phyloP scores from a whole-genome alignment of 2,888 invertebrate species.

The Atrina japonica region DNA sequence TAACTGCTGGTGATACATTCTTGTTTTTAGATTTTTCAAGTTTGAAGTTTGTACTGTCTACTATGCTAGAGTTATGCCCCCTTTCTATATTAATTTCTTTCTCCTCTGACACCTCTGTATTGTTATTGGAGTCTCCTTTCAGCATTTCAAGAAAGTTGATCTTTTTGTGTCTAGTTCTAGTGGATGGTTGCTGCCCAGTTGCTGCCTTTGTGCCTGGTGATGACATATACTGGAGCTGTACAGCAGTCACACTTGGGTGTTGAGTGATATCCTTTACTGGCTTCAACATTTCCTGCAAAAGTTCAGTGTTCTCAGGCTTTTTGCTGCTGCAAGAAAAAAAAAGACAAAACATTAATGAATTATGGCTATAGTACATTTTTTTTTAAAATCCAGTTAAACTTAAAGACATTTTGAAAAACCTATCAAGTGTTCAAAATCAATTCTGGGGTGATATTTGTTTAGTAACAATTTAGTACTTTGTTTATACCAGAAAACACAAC shows the following conservation, averaged over 20 bases:
- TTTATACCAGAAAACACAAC: too few species aligned
- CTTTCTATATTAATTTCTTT: neutral
- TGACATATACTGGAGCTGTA: neutral
- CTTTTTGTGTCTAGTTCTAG: conserved; percentile 74
- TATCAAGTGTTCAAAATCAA: too few species aligned
- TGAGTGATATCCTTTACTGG: neutral
- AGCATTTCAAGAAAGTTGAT: conserved; percentile 75
- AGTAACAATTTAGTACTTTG: too few species aligned
- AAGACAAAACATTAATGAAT: too few species aligned
- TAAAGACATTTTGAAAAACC: too few species aligned
- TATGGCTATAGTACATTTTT: too few species aligned
- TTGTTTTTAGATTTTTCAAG: conserved; percentile 10
- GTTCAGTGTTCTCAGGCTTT: neutral
- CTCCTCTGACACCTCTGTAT: conserved; percentile 20
- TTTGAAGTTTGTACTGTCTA: neutral
- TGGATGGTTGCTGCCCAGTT: conserved; percentile 25
- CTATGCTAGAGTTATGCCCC: neutral
- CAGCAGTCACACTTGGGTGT: neutral
- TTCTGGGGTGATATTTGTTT: too few species aligned
- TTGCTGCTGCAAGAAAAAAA: conserved; percentile 16
- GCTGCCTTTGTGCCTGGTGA: neutral
- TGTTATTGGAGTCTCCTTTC: conserved; percentile 64
- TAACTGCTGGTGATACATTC: neutral
- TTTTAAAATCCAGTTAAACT: too few species aligned
- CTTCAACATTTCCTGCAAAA: conserved; percentile 2